Conservation (phyloP, 2,888 invertebrate genomes). For the Microctonus brassicae region DNA sequence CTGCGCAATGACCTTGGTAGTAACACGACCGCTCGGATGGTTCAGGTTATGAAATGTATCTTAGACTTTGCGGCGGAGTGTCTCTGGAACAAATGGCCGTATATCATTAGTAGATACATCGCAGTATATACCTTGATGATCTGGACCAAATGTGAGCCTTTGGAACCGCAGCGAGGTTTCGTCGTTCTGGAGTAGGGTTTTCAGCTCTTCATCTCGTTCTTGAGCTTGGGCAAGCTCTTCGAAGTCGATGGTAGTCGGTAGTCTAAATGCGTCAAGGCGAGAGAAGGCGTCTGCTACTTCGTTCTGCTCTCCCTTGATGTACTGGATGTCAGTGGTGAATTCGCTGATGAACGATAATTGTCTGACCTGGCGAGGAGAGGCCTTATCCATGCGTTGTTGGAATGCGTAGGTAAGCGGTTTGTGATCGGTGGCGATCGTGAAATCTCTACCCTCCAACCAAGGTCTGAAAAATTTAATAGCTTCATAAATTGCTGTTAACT, state of each 20-base stretch:
- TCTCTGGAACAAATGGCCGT: constrained; percentile 41
- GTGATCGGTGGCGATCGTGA: constrained; percentile 13
- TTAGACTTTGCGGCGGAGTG: constrained; percentile 31
- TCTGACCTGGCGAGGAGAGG: too few species aligned
- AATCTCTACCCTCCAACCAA: background rate
- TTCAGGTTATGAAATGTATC: constrained; percentile 28
- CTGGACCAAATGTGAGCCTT: constrained; percentile 1
- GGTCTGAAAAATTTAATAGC: constrained; percentile 20
- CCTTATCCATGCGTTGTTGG: background rate
- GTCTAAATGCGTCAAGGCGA: constrained; percentile 2
- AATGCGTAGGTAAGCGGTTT: constrained; percentile 20
- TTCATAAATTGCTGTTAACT: constrained; percentile 6
- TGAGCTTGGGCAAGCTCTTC: background rate
- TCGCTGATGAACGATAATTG: constrained; percentile 18
- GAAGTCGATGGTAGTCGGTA: constrained; percentile 9
- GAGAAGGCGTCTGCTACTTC: constrained; percentile 27
- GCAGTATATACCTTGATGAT: constrained; percentile 22
- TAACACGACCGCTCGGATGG: constrained; percentile 38
- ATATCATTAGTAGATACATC: constrained; percentile 13
- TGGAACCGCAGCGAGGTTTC: constrained; percentile 17
- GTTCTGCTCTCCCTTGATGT: constrained; percentile 8
- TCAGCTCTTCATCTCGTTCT: constrained; percentile 11
- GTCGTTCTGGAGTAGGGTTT: background rate
- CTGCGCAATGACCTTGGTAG: constrained; percentile 38
- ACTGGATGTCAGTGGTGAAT: constrained; percentile 15